A percentile compares a stretch with the other conserved stretches of the same genome.
Conservation (phyloP, 2,888 invertebrate genomes). For the Lycophotia porphyrea region DNA sequence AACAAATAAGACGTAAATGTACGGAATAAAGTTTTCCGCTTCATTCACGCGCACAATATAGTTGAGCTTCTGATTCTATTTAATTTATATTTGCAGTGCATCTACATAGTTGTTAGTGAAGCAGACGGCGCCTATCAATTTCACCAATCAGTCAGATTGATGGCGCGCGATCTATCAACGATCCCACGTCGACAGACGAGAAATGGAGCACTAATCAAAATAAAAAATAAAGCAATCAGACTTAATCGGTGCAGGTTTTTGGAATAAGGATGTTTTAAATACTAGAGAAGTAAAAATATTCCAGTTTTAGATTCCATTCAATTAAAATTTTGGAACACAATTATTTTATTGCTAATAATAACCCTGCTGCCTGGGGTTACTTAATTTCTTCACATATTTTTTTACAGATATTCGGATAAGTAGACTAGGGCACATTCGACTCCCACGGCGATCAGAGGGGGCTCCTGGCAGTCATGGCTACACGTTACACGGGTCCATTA, state of each 20-base stretch:
- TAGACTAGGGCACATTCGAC: neutral
- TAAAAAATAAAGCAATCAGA: conserved; percentile 62
- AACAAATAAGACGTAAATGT: neutral
- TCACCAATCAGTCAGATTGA: conserved; percentile 84
- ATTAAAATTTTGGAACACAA: neutral
- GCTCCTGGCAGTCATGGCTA: neutral
- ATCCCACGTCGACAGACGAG: conserved; percentile 65
- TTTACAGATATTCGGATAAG: neutral
- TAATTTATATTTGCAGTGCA: conserved; percentile 56
- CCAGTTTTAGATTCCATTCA: neutral
- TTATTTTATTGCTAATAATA: neutral
- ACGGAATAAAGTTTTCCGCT: conserved; percentile 1
- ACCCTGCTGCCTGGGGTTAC: neutral
- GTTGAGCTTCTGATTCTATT: conserved; percentile 40
- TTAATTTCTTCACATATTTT: neutral
- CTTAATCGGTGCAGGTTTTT: conserved; percentile 60
- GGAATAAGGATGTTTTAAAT: conserved; percentile 24
- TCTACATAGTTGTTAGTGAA: conserved; percentile 67
- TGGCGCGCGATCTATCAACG: conserved; percentile 77
- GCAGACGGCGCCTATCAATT: conserved; percentile 87
- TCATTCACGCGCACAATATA: neutral
- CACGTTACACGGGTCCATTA: neutral
- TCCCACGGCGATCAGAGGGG: neutral
- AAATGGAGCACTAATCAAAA: conserved; percentile 72
- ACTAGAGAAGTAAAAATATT: neutral